Conservation (phyloP, 2,888 invertebrate species). For the Drosophila helvetica region DNA sequence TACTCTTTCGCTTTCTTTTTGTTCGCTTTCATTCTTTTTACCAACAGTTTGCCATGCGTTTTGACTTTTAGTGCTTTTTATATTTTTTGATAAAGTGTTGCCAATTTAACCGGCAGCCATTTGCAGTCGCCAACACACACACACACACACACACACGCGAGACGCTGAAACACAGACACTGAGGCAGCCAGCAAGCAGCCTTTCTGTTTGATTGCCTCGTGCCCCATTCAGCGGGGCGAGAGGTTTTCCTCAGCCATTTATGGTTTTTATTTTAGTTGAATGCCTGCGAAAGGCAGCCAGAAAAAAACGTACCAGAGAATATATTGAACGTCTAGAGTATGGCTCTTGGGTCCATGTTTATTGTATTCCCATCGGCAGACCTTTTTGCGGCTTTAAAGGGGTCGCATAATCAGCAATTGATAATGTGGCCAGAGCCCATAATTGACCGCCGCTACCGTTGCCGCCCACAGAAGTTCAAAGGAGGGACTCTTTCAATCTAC, state of each 20-base stretch:
- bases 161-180: slow-evolving; percentile 26
- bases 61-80: slow-evolving; percentile 77
- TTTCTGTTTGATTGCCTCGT: slow-evolving; percentile 72
- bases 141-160: slow-evolving; percentile 20
- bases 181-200: slow-evolving; percentile 52
- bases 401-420: slow-evolving; percentile 63
- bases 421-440: slow-evolving; percentile 49
- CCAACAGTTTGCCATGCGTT: slow-evolving; percentile 65
- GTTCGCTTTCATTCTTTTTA: slow-evolving; percentile 24
- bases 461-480: slow-evolving; percentile 11
- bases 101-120: slow-evolving; percentile 78
- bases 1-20: slow-evolving; percentile 29
- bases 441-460: slow-evolving; percentile 36
- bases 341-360: slow-evolving; percentile 35
- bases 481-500: slow-evolving; percentile 10
- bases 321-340: slow-evolving; percentile 15
- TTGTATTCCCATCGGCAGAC: slow-evolving; percentile 51
- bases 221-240: slow-evolving; percentile 20
- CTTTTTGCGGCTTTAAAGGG: slow-evolving; percentile 61
- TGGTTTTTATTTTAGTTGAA: slow-evolving; percentile 71
- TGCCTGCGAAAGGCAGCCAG: slow-evolving; percentile 28
- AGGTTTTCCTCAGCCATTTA: slow-evolving; percentile 52
- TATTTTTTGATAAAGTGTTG: slow-evolving; percentile 79
- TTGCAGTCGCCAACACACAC: slow-evolving; percentile 44
- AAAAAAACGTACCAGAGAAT: background rate